Evolutionary conservation across 1,140 invertebrate genomes (phyloP).

Genomic region (Bombus terrestris): DNA sequence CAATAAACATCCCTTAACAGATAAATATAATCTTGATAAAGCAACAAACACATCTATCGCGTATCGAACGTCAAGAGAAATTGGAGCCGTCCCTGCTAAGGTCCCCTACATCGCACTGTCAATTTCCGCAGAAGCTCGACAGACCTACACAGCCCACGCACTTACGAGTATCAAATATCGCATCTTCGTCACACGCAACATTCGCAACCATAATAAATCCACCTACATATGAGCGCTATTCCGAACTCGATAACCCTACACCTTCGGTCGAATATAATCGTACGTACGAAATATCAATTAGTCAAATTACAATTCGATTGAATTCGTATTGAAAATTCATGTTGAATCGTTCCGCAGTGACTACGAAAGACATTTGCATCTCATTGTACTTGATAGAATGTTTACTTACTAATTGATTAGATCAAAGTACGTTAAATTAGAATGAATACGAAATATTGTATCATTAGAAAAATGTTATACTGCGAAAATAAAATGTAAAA

Average conservation of each 20-base stretch:
- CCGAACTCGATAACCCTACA: neutral
- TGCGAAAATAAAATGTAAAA: too few species aligned
- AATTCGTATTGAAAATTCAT: too few species aligned
- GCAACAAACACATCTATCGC: neutral
- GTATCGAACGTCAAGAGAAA: neutral
- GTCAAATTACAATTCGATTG: neutral
- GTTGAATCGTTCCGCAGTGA: too few species aligned
- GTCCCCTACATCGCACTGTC: neutral
- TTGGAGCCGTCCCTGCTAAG: neutral
- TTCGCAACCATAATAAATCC: neutral
- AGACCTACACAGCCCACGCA: neutral
- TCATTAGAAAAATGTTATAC: too few species aligned
- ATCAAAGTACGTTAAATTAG: too few species aligned
- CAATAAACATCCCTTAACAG: neutral
- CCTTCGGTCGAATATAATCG: neutral
- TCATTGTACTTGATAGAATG: too few species aligned
- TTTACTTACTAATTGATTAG: too few species aligned
- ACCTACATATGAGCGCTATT: neutral
- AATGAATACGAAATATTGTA: too few species aligned
- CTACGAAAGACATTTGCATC: too few species aligned
- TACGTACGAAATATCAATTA: neutral
- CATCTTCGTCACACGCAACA: neutral
- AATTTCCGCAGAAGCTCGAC: neutral
- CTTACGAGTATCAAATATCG: conserved; percentile 9
- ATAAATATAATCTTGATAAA: neutral